A percentile compares a stretch with the other conserved stretches of the same genome.
phyloP scores from a whole-genome alignment of 2,797 vertebrate species.

The Cichlasoma orientale region DNA sequence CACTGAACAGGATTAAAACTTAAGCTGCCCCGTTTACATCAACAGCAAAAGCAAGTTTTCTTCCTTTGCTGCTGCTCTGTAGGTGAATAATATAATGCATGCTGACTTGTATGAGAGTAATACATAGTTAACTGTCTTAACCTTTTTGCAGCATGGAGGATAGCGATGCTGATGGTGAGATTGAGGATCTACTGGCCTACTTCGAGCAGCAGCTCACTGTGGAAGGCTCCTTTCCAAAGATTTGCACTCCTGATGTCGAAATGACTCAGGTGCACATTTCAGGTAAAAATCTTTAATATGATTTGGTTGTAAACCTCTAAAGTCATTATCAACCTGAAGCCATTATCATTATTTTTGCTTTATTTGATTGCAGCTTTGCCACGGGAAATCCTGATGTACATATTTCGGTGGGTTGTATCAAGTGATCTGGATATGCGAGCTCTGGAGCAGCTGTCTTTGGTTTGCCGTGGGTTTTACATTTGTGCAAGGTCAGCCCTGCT shows the following conservation, averaged over 20 bases:
- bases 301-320: neutral
- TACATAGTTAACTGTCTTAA: neutral
- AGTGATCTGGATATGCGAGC: slow-evolving; percentile 95
- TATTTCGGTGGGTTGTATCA: slow-evolving; percentile 99
- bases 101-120: neutral
- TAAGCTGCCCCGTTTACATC: neutral
- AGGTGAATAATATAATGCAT: neutral
- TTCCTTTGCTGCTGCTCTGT: neutral
- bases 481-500: slow-evolving; percentile 88
- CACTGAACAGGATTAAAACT: neutral
- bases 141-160: slow-evolving; percentile 81
- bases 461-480: slow-evolving; percentile 97
- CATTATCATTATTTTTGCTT: neutral
- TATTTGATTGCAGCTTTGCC: slow-evolving; percentile 84
- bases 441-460: slow-evolving; percentile 93
- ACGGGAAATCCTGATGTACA: slow-evolving; percentile 95
- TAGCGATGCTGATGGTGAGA: slow-evolving; percentile 84
- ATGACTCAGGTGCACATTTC: slow-evolving; percentile 91
- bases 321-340: neutral
- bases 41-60: neutral
- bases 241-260: slow-evolving; percentile 90
- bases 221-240: slow-evolving; percentile 88
- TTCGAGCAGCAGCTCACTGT: slow-evolving; percentile 93
- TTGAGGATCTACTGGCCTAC: slow-evolving; percentile 90
- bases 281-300: slow-evolving; percentile 71